phyloP scores from a whole-genome alignment of 2,113 vertebrate genomes.

The Strix uralensis region DNA sequence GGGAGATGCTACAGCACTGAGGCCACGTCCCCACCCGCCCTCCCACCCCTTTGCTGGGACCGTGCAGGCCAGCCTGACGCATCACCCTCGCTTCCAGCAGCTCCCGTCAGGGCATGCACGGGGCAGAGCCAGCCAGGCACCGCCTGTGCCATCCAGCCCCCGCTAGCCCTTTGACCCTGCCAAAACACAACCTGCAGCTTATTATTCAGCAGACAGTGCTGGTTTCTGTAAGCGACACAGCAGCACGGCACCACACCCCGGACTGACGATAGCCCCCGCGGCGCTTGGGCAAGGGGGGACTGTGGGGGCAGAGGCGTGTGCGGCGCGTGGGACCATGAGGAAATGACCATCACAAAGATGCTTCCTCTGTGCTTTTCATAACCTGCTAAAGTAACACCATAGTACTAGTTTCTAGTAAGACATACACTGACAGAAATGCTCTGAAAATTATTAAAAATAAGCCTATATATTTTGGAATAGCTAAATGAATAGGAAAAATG shows the following conservation, averaged over 20 bases:
- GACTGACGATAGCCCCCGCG: fast-evolving
- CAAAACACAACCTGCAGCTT: fast-evolving
- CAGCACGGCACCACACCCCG: too few species aligned
- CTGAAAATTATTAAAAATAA: neutral
- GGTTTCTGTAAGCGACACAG: neutral
- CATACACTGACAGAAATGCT: neutral
- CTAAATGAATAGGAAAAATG: neutral
- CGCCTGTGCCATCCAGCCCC: neutral
- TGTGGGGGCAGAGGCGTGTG: too few species aligned
- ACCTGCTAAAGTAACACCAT: neutral
- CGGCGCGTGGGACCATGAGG: fast-evolving
- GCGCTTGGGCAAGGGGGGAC: fast-evolving
- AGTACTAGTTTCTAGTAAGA: too few species aligned
- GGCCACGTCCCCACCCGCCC: neutral
- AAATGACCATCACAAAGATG: too few species aligned
- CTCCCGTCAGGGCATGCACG: neutral
- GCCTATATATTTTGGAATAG: neutral
- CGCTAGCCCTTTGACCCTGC: neutral
- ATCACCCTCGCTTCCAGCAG: neutral
- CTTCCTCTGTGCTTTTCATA: neutral
- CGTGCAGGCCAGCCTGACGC: neutral
- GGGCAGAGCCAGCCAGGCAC: neutral
- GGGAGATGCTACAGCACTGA: neutral
- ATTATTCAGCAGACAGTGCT: fast-evolving
- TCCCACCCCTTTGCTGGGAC: neutral